These are phyloP conservation scores for Hofmannophila pseudospretella DNA, from an alignment of 2,888 invertebrate genomes.

Conservation along the genomic window DNA sequence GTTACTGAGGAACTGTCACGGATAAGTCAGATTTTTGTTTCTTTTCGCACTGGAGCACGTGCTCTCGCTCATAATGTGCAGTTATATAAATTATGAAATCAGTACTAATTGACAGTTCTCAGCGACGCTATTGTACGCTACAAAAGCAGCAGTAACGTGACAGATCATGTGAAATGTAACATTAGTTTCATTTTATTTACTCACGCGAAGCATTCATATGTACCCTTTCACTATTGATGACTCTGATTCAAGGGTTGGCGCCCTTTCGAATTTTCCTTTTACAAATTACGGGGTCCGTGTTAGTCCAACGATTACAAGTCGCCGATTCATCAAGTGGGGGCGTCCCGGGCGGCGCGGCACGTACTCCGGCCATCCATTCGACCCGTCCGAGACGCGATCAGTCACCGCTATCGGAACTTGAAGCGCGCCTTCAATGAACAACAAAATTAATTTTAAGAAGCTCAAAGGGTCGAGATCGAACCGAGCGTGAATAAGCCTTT, in stretches of 20 bases:
- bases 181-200: slow-evolving; percentile 9
- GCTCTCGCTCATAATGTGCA: background rate
- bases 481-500: background rate
- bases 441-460: slow-evolving; percentile 53
- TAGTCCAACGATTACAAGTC: slow-evolving; percentile 70
- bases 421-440: slow-evolving; percentile 48
- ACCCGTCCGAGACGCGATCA: slow-evolving; percentile 58
- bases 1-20: background rate
- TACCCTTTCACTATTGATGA: slow-evolving; percentile 6
- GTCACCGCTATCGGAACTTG: slow-evolving; percentile 62
- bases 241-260: slow-evolving; percentile 8
- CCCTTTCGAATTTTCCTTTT: slow-evolving; percentile 21
- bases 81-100: background rate
- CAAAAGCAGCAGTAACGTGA: slow-evolving; percentile 1
- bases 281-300: slow-evolving; percentile 66
- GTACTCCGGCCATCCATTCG: slow-evolving; percentile 65
- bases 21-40: background rate
- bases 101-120: background rate
- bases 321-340: slow-evolving; percentile 62
- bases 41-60: too few species aligned
- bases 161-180: background rate
- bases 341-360: slow-evolving; percentile 51
- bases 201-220: background rate
- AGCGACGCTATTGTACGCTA: too few species aligned
- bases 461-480: slow-evolving; percentile 10